phyloP scores from a whole-genome alignment of 2,888 invertebrate species.

The Plagodis pulveraria region DNA sequence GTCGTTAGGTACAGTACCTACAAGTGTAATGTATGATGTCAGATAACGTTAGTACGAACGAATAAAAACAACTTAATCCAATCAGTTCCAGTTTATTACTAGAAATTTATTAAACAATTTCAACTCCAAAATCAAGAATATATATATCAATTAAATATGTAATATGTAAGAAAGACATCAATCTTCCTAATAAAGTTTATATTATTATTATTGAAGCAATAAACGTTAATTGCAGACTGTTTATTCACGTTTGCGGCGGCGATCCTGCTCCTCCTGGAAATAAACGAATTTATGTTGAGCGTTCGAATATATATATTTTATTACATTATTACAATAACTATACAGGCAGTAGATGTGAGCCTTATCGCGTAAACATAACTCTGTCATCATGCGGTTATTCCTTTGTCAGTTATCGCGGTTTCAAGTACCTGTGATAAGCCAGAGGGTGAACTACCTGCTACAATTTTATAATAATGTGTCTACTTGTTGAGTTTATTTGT shows the following conservation, averaged over 20 bases:
- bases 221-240: not conserved
- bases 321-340: not conserved
- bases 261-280: constrained; percentile 79
- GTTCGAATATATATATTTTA: not conserved
- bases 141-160: constrained; percentile 21
- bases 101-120: constrained; percentile 23
- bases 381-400: too few species aligned
- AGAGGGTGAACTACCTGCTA: too few species aligned
- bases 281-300: constrained; percentile 11
- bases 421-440: too few species aligned
- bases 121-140: constrained; percentile 23
- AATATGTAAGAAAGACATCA: constrained; percentile 23
- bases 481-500: too few species aligned
- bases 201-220: constrained; percentile 1
- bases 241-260: constrained; percentile 82
- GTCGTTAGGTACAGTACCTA: not conserved
- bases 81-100: constrained; percentile 39
- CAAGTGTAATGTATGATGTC: not conserved
- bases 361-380: not conserved
- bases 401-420: too few species aligned
- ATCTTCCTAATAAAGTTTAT: constrained; percentile 21
- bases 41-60: not conserved
- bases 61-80: constrained; percentile 42
- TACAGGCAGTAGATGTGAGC: not conserved
- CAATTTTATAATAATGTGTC: too few species aligned